Base-by-base conservation (phyloP, 2,113 vertebrate species). In the Dipodomys merriami region DNA sequence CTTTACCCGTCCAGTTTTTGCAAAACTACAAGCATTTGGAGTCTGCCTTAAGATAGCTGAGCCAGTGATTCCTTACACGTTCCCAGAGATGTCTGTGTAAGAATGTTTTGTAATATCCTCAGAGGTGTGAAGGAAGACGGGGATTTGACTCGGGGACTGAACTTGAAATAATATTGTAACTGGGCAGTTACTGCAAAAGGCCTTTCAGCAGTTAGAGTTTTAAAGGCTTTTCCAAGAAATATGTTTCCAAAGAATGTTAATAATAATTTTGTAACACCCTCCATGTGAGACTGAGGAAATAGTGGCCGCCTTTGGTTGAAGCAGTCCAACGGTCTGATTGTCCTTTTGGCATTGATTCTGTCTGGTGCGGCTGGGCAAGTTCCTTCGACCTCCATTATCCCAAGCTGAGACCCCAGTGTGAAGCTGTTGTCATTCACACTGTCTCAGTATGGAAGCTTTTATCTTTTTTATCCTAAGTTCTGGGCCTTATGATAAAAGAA, bases 151-250 rank as follows among this genome's bases (percentile, higher is more conserved):
- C 86, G 44, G n/a, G 80, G 68, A 64, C 72, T 87, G 83, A 72
- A 73, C 44, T 82, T 92, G 64, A 91, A 95, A 86, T 86, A 86
- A 91, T 80, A 78, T 11, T 27, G n/a, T 92, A 92, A 95, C 90
- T 95, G 86, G 83, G 64, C 83, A 64, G 49, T n/a, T 35, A 73
- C 89, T 95, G 86, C 86, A 95, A 89, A 93, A 92, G 57, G 12
- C 83, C 89, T 96, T 57, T 57, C 53, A 57, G 53, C 53, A 57
- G 53, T 16, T 13, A 57, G 11, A 57, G 53, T 57, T 62, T 83
- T 83, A 44, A 92, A 90, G 71, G 30, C 88, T 96, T 95, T 95
- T 94, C 94, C 93, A 94, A 94, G 95, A 96, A 96, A 53, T 92
- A 33, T 68, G 64, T 91, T 93, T 95, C 86, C 91, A 90, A 80